Evolutionary conservation across 2,113 vertebrate species (phyloP).

Genomic region (Stegostoma tigrinum): DNA sequence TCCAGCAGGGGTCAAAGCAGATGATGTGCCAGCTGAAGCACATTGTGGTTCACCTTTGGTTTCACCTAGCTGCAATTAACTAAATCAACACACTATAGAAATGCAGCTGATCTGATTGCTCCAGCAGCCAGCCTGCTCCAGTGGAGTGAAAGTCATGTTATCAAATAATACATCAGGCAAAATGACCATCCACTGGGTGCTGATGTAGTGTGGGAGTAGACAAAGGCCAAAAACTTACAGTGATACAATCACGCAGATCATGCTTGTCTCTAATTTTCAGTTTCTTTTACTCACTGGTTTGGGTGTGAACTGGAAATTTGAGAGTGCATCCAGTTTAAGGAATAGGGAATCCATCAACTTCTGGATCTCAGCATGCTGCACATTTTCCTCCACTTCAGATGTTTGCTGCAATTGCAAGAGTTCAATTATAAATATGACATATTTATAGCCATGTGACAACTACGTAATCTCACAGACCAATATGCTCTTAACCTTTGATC

Average conservation of each 20-base stretch:
- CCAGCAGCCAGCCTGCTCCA: neutral
- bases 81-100: neutral
- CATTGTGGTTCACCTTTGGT: neutral
- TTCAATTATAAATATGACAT: neutral
- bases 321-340: constrained; percentile 84
- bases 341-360: constrained; percentile 89
- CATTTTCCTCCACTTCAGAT: constrained; percentile 76
- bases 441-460: neutral
- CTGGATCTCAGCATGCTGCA: constrained; percentile 82
- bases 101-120: neutral
- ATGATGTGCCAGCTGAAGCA: neutral
- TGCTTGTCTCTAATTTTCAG: neutral
- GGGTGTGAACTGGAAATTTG: constrained; percentile 92
- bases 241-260: neutral
- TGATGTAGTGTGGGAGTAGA: neutral
- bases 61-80: neutral
- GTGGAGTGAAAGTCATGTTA: neutral
- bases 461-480: neutral
- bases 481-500: neutral
- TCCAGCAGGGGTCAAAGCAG: neutral
- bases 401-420: constrained; percentile 52
- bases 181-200: neutral
- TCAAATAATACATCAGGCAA: neutral
- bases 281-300: constrained; percentile 71
- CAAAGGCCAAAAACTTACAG: neutral